phyloP scores from a whole-genome alignment of 2,888 invertebrate species.

The Aphodius sticticus region DNA sequence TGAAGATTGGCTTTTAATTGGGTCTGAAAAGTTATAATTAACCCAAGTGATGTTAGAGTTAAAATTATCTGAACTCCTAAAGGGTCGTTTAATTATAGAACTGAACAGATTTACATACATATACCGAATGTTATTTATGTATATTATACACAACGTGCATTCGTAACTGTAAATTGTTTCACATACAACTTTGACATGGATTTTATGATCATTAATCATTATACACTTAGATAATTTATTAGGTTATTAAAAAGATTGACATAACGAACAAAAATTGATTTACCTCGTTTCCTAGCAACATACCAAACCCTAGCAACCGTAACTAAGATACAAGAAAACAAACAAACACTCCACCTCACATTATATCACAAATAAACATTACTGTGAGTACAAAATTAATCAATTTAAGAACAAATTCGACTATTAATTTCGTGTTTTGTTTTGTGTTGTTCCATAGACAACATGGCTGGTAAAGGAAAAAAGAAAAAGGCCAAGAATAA shows the following conservation, averaged over 20 bases:
- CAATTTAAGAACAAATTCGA: not conserved
- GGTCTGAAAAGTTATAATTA: not conserved
- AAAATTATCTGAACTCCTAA: not conserved
- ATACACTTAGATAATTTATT: too few relatives aligned
- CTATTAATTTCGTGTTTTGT: not conserved
- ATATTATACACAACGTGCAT: too few relatives aligned
- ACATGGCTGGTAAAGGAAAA: conserved; percentile 62
- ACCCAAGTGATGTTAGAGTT: not conserved
- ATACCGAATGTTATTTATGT: conserved; percentile 1
- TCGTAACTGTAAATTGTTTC: too few relatives aligned
- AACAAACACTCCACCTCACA: not conserved
- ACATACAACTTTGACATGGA: too few relatives aligned
- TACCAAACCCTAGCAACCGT: conserved; percentile 9
- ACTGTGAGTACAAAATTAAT: too few relatives aligned
- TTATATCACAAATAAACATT: too few relatives aligned
- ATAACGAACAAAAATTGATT: too few relatives aligned
- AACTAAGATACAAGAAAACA: not conserved
- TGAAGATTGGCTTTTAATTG: too few relatives aligned
- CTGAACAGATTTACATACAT: not conserved
- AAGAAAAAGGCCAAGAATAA: conserved; percentile 51
- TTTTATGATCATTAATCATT: too few relatives aligned
- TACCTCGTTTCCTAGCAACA: too few relatives aligned
- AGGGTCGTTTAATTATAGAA: not conserved
- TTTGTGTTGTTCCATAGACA: not conserved
- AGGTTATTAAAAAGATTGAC: too few relatives aligned